A percentile compares a stretch with the other conserved stretches of the same genome.
These are phyloP conservation scores for Perognathus longimembris DNA, from an alignment of 2,113 vertebrate genomes.

Conservation along the genomic window DNA sequence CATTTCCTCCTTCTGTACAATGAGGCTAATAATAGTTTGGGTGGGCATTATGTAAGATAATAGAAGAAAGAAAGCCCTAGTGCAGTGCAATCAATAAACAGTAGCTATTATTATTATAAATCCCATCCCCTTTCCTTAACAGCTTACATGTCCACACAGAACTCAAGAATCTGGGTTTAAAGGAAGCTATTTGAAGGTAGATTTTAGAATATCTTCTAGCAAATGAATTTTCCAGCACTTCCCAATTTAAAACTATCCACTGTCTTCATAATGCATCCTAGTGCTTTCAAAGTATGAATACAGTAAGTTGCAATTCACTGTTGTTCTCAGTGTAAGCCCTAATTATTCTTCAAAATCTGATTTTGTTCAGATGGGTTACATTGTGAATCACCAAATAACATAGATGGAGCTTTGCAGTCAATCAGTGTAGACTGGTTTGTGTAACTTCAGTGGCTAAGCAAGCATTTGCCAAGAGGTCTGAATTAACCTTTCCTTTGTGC, in stretches of 20 bases:
- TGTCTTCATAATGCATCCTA: not conserved
- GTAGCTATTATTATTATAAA: conserved; percentile 13
- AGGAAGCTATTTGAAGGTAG: not conserved
- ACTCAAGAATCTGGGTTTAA: not conserved
- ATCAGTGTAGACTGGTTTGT: not conserved
- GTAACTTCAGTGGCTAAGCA: conserved; percentile 14
- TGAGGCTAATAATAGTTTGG: conserved; percentile 16
- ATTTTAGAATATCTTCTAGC: not conserved
- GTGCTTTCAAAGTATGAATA: not conserved
- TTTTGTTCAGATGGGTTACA: not conserved
- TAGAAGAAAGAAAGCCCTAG: conserved; percentile 12
- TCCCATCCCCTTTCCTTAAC: not conserved
- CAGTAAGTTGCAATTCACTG: conserved; percentile 10
- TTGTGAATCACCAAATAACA: not conserved
- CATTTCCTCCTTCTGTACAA: conserved; percentile 40
- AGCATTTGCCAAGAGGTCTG: conserved; percentile 29
- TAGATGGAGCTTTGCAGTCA: not conserved
- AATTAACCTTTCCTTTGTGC: conserved; percentile 64
- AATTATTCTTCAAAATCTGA: conserved; percentile 47
- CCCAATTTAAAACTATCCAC: not conserved
- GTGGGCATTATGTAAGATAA: conserved; percentile 41
- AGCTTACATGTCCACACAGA: not conserved
- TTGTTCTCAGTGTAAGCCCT: not conserved
- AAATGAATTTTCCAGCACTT: not conserved
- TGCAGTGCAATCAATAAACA: not conserved